phyloP scores from a whole-genome alignment of 2,113 vertebrate genomes.

The Pogonocichla stellata region DNA sequence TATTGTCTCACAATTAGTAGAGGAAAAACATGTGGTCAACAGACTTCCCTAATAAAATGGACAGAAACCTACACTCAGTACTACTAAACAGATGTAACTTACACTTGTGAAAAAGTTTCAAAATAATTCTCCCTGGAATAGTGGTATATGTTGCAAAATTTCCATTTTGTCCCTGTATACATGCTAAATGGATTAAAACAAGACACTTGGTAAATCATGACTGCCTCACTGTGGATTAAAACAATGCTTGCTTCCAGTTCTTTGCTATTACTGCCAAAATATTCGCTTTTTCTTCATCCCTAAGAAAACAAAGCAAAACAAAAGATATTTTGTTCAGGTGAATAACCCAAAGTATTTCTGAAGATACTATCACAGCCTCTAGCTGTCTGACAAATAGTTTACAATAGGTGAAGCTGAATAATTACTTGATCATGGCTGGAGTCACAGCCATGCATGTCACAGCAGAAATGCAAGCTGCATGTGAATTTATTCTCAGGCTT shows the following conservation, averaged over 20 bases:
- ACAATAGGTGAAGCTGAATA: background rate
- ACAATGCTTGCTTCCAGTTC: background rate
- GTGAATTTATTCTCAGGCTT: background rate
- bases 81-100: background rate
- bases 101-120: background rate
- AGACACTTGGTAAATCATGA: background rate
- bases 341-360: background rate
- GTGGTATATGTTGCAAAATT: background rate
- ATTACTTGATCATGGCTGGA: background rate
- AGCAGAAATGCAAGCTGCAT: background rate
- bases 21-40: background rate
- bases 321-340: background rate
- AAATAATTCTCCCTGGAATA: background rate
- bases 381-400: background rate
- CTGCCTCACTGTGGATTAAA: constrained; percentile 61
- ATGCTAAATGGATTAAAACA: background rate
- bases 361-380: background rate
- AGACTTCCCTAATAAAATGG: background rate
- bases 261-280: background rate
- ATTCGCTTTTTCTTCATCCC: background rate
- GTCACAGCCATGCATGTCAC: background rate
- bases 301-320: background rate
- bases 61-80: background rate
- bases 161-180: background rate
- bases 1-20: background rate